Base-by-base conservation (phyloP, 2,113 vertebrate genomes). In the Myrmecobius fasciatus region DNA sequence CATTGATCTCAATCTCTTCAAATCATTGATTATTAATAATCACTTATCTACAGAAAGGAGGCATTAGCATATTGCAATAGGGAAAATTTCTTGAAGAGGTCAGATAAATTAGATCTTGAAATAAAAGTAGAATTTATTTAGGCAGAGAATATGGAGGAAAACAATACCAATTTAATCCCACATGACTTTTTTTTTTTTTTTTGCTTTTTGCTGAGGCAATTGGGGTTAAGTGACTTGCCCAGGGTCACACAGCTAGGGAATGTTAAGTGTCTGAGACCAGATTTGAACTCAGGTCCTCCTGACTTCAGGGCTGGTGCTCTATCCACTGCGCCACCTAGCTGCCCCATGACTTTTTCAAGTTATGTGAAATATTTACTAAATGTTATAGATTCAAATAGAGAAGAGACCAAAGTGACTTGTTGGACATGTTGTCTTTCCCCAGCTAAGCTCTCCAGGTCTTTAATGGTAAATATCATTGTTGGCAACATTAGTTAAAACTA, bases 101-200 rank as follows among this genome's bases (percentile, higher is more conserved):
- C 28, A 67, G 12, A 67, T 67, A 36, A 67, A 60, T 0, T 67
- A 12, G 7, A 95, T 83, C 53, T 95, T 95, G 56, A 94, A 67
- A 92, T 52, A 93, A 94, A 25, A 24, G 93, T 91, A 52, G 43
- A 89, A 89, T 94, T 94, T 53, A 48, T 90, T 93, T 91, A 92
- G 46, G 91, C 96, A 95, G 91, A 88, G 95, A 97, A n/a, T 91
- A 54, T 95, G 53, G 95, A 92, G 92, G 92, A 51, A 95, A 92
- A 25, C 43, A 96, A 94, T 95, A 93, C 93, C 36, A 52, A 95
- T 92, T 92, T 96, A 89, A 96, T 93, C 91, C 52, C 92, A 92
- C 96, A 96, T 94, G 94, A 91, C 11, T 96, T 97, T 97, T 95
- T 98, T 96, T 97, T 97, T 95, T 98, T 96, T 97, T 97, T 95